Evolutionary conservation across 2,797 vertebrate species (phyloP).

Genomic region (Spondyliosoma cantharus): DNA sequence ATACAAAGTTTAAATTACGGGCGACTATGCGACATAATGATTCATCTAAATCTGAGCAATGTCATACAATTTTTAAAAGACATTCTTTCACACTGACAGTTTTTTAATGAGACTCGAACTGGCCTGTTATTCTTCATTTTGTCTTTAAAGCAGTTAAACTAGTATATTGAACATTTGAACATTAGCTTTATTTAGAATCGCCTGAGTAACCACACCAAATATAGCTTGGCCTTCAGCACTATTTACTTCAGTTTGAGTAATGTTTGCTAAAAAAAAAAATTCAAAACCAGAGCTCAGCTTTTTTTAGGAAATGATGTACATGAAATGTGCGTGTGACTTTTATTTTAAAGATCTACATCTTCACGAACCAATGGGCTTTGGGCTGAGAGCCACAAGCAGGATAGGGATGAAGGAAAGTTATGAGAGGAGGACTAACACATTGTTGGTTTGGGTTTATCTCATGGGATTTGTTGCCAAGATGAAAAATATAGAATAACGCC

Average conservation of each 20-base stretch:
- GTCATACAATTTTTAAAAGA: conserved; percentile 29
- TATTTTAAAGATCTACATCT: neutral
- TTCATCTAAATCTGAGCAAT: too few species aligned
- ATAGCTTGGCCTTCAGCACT: neutral
- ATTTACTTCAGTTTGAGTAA: neutral
- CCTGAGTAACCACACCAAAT: neutral
- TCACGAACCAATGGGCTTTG: neutral
- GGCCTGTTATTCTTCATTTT: conserved; percentile 4
- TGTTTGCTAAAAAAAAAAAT: neutral
- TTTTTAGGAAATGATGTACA: neutral
- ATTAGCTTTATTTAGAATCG: too few species aligned
- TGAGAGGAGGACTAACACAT: neutral
- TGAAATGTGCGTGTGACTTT: neutral
- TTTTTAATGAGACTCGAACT: neutral
- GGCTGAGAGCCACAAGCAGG: neutral
- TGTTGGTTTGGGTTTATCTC: conserved; percentile 13
- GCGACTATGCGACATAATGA: neutral
- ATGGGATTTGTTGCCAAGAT: neutral
- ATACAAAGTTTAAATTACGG: conserved; percentile 15
- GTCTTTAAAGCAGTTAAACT: neutral
- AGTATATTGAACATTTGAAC: neutral
- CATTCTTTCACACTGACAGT: neutral
- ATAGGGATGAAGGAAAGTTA: neutral
- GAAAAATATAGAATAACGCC: neutral
- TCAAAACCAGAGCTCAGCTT: neutral